Conservation (phyloP, 92 coral and sea anemone genomes). For the Umimayanthus chanpuru region DNA sequence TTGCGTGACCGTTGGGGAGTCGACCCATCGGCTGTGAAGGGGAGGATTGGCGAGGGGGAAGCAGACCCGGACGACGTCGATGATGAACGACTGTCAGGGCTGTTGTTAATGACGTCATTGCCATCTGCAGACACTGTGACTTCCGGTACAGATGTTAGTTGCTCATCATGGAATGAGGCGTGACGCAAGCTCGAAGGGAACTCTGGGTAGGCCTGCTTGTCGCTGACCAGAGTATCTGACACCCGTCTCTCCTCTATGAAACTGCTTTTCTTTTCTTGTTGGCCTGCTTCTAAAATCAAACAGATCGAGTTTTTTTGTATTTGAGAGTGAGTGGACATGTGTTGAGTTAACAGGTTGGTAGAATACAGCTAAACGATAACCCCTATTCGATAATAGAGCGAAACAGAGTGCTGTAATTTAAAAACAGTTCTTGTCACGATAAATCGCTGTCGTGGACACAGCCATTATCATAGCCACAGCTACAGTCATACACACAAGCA, state of each 20-base stretch:
- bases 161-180: conserved; percentile 71
- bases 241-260: conserved; percentile 54
- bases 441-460: background rate
- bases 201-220: conserved; percentile 54
- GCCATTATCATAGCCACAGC: too few relatives aligned
- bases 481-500: too few relatives aligned
- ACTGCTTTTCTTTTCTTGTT: background rate
- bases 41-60: conserved; percentile 52
- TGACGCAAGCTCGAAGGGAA: conserved; percentile 58
- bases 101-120: conserved; percentile 39
- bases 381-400: too few relatives aligned
- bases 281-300: background rate
- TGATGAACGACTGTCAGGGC: conserved; percentile 35
- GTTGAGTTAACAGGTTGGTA: background rate
- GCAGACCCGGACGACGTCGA: conserved; percentile 57
- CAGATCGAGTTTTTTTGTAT: background rate
- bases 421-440: background rate
- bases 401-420: too few relatives aligned
- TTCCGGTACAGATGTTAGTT: conserved; percentile 75
- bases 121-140: conserved; percentile 58
- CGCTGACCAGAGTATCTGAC: conserved; percentile 54
- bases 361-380: background rate
- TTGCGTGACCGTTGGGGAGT: conserved; percentile 71
- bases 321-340: background rate
- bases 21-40: conserved; percentile 34